Percentiles rank a stretch among this genome's conserved stretches.
Evolutionary conservation across 2,797 vertebrate genomes (phyloP).

Genomic region (Schizothorax lantsangensis): DNA sequence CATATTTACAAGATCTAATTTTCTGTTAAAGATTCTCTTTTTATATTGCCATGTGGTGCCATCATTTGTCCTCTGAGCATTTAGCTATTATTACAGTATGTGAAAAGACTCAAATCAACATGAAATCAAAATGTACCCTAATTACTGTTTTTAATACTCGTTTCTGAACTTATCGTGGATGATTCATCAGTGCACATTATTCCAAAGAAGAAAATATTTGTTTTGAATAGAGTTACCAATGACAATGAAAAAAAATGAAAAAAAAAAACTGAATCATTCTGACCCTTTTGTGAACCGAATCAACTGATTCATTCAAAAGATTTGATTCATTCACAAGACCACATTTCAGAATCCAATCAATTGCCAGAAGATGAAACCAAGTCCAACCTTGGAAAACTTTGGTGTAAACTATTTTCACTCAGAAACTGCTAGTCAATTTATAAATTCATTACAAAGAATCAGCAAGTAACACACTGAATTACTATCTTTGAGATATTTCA

Average conservation of each 20-base stretch:
- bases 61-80: slow-evolving; percentile 24
- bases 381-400: not conserved
- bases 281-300: not conserved
- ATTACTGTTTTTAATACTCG: not conserved
- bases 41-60: slow-evolving; percentile 15
- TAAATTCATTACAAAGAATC: not conserved
- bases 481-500: not conserved
- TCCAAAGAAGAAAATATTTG: not conserved
- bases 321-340: not conserved
- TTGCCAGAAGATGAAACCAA: not conserved
- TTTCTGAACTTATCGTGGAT: not conserved
- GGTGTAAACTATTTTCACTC: not conserved
- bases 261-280: not conserved
- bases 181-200: not conserved
- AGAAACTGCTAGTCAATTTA: not conserved
- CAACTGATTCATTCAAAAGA: not conserved
- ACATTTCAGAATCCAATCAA: not conserved
- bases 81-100: not conserved
- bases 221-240: not conserved
- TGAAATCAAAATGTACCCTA: not conserved
- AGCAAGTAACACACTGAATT: not conserved
- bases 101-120: not conserved
- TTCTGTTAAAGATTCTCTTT: slow-evolving; percentile 36
- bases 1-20: slow-evolving; percentile 42
- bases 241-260: not conserved